Evolutionary conservation across 2,888 invertebrate genomes (phyloP).

Genomic region (Agrochola circellaris): DNA sequence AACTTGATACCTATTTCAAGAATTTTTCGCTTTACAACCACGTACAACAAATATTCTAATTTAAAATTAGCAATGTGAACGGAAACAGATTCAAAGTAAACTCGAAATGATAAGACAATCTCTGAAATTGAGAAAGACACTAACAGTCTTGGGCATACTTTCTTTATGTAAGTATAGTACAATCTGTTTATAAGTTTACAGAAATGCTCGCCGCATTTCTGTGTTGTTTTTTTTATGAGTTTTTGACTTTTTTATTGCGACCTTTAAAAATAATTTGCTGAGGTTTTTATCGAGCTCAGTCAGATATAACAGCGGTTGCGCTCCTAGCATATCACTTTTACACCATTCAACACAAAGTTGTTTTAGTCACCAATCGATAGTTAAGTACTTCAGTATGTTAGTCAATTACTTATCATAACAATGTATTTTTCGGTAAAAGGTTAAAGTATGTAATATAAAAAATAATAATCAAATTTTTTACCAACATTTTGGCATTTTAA

Average conservation of each 20-base stretch:
- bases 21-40: slow-evolving; percentile 48
- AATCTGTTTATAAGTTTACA: slow-evolving; percentile 57
- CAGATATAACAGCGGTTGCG: slow-evolving; percentile 12
- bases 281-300: slow-evolving; percentile 18
- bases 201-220: slow-evolving; percentile 54
- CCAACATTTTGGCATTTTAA: neutral
- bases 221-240: slow-evolving; percentile 51
- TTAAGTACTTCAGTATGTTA: neutral
- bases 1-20: slow-evolving; percentile 25
- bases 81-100: slow-evolving; percentile 67
- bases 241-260: slow-evolving; percentile 17
- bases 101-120: slow-evolving; percentile 87
- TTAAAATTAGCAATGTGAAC: slow-evolving; percentile 80
- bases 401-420: slow-evolving; percentile 9
- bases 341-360: neutral
- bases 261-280: slow-evolving; percentile 6
- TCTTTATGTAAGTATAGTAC: slow-evolving; percentile 81
- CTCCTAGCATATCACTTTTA: neutral
- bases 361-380: slow-evolving; percentile 27
- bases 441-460: slow-evolving; percentile 14
- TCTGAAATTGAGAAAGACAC: slow-evolving; percentile 85
- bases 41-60: slow-evolving; percentile 55
- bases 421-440: slow-evolving; percentile 20
- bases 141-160: slow-evolving; percentile 80
- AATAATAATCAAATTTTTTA: neutral